Percentiles rank a stretch among this genome's conserved stretches.
These are phyloP conservation scores for Plestiodon gilberti DNA, from an alignment of 2,113 vertebrate species.

Conservation along the genomic window DNA sequence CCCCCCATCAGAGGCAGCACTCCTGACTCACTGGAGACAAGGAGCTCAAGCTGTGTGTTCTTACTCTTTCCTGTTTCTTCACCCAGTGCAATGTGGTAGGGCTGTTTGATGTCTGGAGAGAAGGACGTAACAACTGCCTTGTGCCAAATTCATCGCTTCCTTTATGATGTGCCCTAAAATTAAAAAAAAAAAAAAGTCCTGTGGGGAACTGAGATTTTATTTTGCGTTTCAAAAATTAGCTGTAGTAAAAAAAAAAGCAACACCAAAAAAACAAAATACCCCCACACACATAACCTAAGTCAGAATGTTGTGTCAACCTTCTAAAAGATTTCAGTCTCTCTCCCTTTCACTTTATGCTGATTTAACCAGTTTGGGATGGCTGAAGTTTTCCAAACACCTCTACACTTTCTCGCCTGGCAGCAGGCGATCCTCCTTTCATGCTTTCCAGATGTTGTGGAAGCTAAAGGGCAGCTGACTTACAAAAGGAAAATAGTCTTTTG, in stretches of 20 bases:
- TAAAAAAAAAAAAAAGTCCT: slow-evolving; percentile 24
- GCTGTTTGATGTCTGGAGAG: slow-evolving; percentile 76
- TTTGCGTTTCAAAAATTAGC: slow-evolving; percentile 13
- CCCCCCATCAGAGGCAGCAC: slow-evolving; percentile 61
- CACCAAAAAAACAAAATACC: no score
- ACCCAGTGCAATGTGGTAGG: slow-evolving; percentile 68
- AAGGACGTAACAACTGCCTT: slow-evolving; percentile 69
- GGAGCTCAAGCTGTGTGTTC: slow-evolving; percentile 72
- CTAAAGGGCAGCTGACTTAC: background rate
- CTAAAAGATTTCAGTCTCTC: background rate
- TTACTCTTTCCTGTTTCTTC: slow-evolving; percentile 79
- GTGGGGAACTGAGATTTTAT: slow-evolving; percentile 18
- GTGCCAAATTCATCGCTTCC: slow-evolving; percentile 72
- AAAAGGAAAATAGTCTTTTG: slow-evolving; percentile 28
- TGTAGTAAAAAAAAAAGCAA: background rate
- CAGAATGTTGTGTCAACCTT: background rate
- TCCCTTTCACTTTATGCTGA: slow-evolving; percentile 14
- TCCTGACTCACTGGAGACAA: slow-evolving; percentile 72
- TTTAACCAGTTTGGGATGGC: slow-evolving; percentile 7
- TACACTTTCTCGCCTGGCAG: background rate
- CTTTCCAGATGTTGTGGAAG: background rate
- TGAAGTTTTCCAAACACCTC: background rate
- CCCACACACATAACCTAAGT: background rate
- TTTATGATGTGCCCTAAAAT: slow-evolving; percentile 57
- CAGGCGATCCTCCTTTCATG: background rate